Percentiles rank a stretch among this genome's conserved stretches.
phyloP scores from a whole-genome alignment of 2,113 vertebrate species.

The Sturnus vulgaris region DNA sequence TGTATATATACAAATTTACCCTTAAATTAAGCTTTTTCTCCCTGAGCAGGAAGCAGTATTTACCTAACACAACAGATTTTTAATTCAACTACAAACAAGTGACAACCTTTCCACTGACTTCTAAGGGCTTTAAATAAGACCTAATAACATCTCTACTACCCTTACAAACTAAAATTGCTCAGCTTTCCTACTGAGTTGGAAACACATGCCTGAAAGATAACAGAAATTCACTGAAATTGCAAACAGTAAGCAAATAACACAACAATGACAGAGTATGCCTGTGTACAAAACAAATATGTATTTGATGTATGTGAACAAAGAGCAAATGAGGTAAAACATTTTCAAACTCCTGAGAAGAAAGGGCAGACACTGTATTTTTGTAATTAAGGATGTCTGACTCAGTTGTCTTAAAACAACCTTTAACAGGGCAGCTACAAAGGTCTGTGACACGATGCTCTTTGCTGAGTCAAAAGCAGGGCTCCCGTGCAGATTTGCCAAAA shows the following conservation, averaged over 20 bases:
- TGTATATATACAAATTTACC: background rate
- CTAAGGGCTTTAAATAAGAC: background rate
- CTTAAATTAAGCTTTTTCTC: background rate
- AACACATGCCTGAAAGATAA: background rate
- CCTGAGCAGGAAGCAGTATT: background rate
- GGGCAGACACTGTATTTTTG: background rate
- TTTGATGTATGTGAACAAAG: background rate
- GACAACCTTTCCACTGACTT: background rate
- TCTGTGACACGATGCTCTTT: background rate
- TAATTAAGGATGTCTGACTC: constrained; percentile 12
- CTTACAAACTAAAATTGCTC: background rate
- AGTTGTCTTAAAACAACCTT: background rate
- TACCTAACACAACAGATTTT: background rate
- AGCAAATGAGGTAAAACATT: background rate
- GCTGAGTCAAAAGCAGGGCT: constrained; percentile 23
- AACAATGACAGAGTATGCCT: background rate
- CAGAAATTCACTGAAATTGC: background rate
- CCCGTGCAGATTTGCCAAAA: constrained; percentile 24
- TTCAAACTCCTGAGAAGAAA: background rate
- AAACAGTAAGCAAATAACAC: background rate
- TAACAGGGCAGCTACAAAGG: constrained; percentile 9
- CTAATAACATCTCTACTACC: background rate
- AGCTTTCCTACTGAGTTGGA: background rate
- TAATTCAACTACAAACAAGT: background rate
- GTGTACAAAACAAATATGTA: background rate